Conservation (phyloP, 2,113 vertebrate genomes). For the Rhombomys opimus region DNA sequence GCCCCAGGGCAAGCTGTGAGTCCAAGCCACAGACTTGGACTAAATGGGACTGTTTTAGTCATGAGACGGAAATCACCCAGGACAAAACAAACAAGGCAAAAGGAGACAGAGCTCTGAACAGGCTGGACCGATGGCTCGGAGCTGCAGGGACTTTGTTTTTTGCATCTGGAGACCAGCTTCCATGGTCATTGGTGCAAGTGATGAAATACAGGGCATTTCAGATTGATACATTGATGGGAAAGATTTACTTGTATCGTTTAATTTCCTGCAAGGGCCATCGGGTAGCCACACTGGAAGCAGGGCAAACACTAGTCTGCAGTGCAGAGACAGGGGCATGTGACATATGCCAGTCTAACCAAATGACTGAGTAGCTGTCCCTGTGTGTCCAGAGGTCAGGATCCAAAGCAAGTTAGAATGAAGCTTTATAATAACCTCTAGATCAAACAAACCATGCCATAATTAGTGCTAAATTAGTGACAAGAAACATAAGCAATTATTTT, state of each 20-base stretch:
- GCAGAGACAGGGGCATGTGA: not conserved
- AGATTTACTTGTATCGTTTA: not conserved
- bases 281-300: not conserved
- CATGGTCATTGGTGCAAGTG: accelerated
- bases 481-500: not conserved
- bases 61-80: not conserved
- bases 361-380: not conserved
- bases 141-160: not conserved
- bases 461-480: not conserved
- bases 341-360: not conserved
- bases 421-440: not conserved
- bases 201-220: accelerated
- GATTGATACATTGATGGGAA: not conserved
- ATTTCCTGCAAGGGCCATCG: not conserved
- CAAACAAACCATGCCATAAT: not conserved
- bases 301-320: not conserved
- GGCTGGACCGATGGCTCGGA: no score
- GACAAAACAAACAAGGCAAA: not conserved
- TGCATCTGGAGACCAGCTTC: not conserved
- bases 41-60: not conserved
- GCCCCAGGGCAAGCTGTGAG: not conserved
- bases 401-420: not conserved
- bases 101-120: not conserved
- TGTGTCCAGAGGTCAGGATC: not conserved
- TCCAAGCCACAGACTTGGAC: not conserved